Percentiles rank a stretch among this genome's conserved stretches.
Conservation (phyloP, 2,888 invertebrate genomes). For the Pollenia amentaria region DNA sequence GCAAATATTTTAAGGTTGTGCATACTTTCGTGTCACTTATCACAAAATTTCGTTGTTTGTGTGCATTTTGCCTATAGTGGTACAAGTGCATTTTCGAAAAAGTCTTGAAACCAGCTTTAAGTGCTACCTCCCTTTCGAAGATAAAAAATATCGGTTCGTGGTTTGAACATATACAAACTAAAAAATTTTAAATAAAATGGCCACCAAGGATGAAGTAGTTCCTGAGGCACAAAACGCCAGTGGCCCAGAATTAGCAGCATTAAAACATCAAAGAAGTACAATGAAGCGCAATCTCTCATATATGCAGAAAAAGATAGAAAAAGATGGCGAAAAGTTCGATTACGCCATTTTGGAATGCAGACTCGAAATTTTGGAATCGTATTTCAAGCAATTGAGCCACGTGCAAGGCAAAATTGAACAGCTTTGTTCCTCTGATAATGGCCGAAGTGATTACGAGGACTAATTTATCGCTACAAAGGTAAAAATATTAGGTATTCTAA, state of each 20-base stretch:
- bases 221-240: not conserved
- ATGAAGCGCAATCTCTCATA: conserved; percentile 48
- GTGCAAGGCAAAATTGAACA: conserved; percentile 54
- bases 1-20: too few relatives aligned
- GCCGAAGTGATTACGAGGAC: not conserved
- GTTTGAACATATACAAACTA: too few relatives aligned
- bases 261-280: conserved; percentile 55
- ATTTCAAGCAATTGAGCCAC: conserved; percentile 58
- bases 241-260: conserved; percentile 4
- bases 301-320: conserved; percentile 49
- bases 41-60: too few relatives aligned
- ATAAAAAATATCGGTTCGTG: too few relatives aligned
- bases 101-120: too few relatives aligned
- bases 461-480: not conserved
- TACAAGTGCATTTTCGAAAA: too few relatives aligned
- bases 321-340: conserved; percentile 32
- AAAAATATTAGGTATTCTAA: not conserved
- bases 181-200: too few relatives aligned
- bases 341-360: conserved; percentile 53
- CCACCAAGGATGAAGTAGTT: too few relatives aligned
- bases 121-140: too few relatives aligned
- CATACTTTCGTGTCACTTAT: too few relatives aligned
- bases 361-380: conserved; percentile 51
- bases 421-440: not conserved
- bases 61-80: too few relatives aligned